phyloP scores from a whole-genome alignment of 2,113 vertebrate species.

The Syngnathus scovelli region DNA sequence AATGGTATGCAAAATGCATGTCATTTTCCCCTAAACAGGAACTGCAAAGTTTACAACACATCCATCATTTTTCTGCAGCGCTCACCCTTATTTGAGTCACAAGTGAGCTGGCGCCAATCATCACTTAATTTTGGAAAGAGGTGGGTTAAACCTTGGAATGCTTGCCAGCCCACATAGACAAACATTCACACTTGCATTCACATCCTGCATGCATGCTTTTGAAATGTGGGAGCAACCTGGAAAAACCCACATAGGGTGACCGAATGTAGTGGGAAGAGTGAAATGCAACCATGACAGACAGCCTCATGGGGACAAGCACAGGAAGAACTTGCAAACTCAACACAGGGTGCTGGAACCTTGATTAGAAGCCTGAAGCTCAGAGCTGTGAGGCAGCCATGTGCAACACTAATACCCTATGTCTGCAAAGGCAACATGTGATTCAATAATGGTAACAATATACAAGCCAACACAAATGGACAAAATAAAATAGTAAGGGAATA shows the following conservation, averaged over 20 bases:
- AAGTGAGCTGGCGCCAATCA: no score
- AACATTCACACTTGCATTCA: background rate
- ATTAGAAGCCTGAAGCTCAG: background rate
- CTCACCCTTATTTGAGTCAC: no score
- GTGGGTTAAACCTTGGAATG: background rate
- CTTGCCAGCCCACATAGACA: background rate
- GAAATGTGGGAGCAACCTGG: background rate
- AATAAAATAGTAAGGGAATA: no score
- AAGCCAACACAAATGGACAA: no score
- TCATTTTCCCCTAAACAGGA: no score
- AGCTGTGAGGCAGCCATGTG: background rate
- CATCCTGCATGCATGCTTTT: background rate
- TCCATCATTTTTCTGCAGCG: no score
- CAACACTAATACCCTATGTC: background rate
- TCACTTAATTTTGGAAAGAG: no score
- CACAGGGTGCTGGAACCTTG: background rate
- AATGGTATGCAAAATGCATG: no score
- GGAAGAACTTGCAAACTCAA: background rate
- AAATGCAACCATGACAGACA: no score
- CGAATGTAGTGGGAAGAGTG: no score
- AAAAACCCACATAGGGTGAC: background rate
- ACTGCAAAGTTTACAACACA: no score
- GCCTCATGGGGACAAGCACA: background rate
- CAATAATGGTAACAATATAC: background rate
- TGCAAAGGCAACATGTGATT: background rate